These are phyloP conservation scores for Vultur gryphus DNA, from an alignment of 2,797 vertebrate genomes.

Conservation along the genomic window DNA sequence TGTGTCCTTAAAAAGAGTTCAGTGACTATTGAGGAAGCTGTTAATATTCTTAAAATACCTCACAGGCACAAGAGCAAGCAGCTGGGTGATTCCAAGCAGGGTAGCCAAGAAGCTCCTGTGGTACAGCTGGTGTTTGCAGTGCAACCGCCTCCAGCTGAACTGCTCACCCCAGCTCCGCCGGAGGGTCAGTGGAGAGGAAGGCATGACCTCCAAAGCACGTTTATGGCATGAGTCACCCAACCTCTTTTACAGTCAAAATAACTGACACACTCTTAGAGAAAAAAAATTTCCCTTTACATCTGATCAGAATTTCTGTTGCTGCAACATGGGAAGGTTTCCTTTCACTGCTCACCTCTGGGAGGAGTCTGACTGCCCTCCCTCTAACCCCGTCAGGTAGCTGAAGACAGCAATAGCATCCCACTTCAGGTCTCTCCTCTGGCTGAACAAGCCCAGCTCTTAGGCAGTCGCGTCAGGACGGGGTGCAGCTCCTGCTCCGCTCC, in stretches of 20 bases:
- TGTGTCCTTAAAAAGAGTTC: not conserved
- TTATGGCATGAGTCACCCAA: not conserved
- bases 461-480: fast-evolving
- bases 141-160: not conserved
- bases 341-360: not conserved
- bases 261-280: not conserved
- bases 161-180: not conserved
- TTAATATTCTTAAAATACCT: not conserved
- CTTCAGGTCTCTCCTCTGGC: not conserved
- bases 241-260: not conserved
- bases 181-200: not conserved
- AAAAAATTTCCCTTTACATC: not conserved
- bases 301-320: not conserved
- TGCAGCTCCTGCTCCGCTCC: not conserved
- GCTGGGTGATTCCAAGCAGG: not conserved
- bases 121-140: not conserved
- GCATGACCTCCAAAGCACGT: not conserved
- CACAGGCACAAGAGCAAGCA: not conserved
- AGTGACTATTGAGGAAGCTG: not conserved
- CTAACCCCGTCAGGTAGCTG: not conserved
- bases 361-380: not conserved
- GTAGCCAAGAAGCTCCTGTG: not conserved
- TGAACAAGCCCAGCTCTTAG: not conserved
- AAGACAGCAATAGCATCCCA: not conserved
- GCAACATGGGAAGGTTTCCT: not conserved